A percentile compares a stretch with the other conserved stretches of the same genome.
phyloP scores from a whole-genome alignment of 1,140 invertebrate genomes.

The Zaprionus capensis region DNA sequence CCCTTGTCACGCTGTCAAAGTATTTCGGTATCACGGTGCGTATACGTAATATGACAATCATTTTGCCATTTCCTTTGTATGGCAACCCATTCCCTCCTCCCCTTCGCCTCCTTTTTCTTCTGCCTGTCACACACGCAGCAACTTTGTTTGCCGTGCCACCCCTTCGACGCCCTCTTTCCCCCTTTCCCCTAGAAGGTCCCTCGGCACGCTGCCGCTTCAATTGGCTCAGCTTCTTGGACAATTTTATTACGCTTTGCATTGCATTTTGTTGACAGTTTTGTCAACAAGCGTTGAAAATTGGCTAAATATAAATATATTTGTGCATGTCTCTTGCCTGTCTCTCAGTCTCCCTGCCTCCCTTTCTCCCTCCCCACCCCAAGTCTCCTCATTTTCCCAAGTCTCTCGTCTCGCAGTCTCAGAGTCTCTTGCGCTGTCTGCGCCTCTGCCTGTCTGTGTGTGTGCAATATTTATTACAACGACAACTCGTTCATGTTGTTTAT shows the following conservation, averaged over 20 bases:
- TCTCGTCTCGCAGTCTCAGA: slow-evolving; percentile 49
- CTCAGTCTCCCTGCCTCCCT: background rate
- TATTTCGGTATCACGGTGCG: slow-evolving; percentile 41
- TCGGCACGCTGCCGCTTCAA: slow-evolving; percentile 30
- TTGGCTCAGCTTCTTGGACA: slow-evolving; percentile 69
- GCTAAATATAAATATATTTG: slow-evolving; percentile 83
- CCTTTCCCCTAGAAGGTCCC: background rate
- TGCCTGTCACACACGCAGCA: slow-evolving; percentile 49
- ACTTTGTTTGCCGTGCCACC: slow-evolving; percentile 55
- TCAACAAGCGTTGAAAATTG: slow-evolving; percentile 84
- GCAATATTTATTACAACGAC: slow-evolving; percentile 81
- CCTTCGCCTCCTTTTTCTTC: background rate
- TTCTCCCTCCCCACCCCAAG: background rate
- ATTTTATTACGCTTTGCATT: slow-evolving; percentile 82
- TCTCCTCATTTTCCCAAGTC: slow-evolving; percentile 31
- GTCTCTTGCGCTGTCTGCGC: slow-evolving; percentile 52
- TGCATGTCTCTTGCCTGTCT: slow-evolving; percentile 46
- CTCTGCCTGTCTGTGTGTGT: slow-evolving; percentile 48
- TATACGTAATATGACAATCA: slow-evolving; percentile 79
- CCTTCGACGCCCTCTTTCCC: background rate
- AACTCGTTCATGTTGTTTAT: slow-evolving; percentile 78
- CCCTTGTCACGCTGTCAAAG: slow-evolving; percentile 3
- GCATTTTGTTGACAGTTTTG: slow-evolving; percentile 84
- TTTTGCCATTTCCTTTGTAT: slow-evolving; percentile 17
- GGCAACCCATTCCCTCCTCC: background rate